A percentile compares a stretch with the other conserved stretches of the same genome.
Conservation (phyloP, 2,797 vertebrate genomes). For the Serranus cabrilla region DNA sequence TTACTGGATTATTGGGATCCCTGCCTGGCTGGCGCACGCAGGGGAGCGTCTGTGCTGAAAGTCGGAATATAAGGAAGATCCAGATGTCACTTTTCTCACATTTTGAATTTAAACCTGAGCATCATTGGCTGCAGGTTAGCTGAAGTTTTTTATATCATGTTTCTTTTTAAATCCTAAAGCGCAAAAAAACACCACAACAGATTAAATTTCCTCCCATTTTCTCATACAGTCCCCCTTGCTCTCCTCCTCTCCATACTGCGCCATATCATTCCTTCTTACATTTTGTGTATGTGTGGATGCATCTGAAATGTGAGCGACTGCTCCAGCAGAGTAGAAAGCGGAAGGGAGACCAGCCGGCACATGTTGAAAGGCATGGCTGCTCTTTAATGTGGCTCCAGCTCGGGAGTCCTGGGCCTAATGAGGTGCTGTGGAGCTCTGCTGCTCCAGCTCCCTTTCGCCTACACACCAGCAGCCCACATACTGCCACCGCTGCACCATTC, state of each 20-base stretch:
- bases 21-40: slow-evolving; percentile 57
- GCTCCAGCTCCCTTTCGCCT: slow-evolving; percentile 69
- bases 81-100: slow-evolving; percentile 17
- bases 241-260: slow-evolving; percentile 7
- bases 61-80: slow-evolving; percentile 39
- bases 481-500: slow-evolving; percentile 67
- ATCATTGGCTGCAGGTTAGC: background rate
- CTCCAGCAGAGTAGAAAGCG: slow-evolving; percentile 68
- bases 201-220: background rate
- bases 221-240: background rate
- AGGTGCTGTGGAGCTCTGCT: slow-evolving; percentile 81
- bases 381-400: slow-evolving; percentile 94
- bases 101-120: background rate
- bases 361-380: slow-evolving; percentile 90
- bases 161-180: background rate
- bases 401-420: slow-evolving; percentile 90
- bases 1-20: slow-evolving; percentile 79
- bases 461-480: slow-evolving; percentile 72
- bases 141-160: background rate
- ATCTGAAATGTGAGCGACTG: slow-evolving; percentile 64
- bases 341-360: slow-evolving; percentile 88
- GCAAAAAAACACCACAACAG: slow-evolving; percentile 4
- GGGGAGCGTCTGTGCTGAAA: slow-evolving; percentile 51
- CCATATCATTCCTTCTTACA: slow-evolving; percentile 30
- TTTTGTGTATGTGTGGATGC: slow-evolving; percentile 59